Evolutionary conservation across 2,888 invertebrate species (phyloP), one percentile per base, ranked within the genome.

Genomic region (Lycocerus yunnanus): DNA sequence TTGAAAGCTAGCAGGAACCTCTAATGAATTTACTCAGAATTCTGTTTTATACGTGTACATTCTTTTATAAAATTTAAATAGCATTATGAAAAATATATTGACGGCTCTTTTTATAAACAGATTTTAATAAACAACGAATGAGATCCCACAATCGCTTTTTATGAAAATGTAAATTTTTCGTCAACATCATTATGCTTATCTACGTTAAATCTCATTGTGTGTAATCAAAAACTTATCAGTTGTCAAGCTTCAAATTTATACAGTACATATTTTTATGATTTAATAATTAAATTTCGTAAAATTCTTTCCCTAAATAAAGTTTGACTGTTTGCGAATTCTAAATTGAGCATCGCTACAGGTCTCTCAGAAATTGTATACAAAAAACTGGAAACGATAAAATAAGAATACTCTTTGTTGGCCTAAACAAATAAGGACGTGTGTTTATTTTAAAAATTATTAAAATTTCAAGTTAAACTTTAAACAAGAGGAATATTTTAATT

Each of bases 21-120:
- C 59, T 75, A 75, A 75, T 75, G 75, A 75, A 75, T 75, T 75
- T 72, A 43, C 59, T 21, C 59, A 58, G 58, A 68, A 68, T 71
- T 71, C 68, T 74, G 61, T 63, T 63, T 63, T 63, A 20, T 63
- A 63, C 61, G 61, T 63, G 61, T 13, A 63, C 61, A 63, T 63
- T 63, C 61, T 20, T 63, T 63, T 63, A 63, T 63, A 63, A 63
- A 63, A 63, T 63, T 18, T 20, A 63, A 63, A 63, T 63, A 18
- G 20, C 18, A 8, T 20, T 63, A 63, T 63, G 61, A 63, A 63
- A 63, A 18, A 18, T 61, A 63, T 63, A 63, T 63, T 63, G 61
- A 18, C 20, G 61, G 61, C 18, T 20, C 10, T 63, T 18, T 63
- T 63, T 63, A 63, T 63, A 63, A 63, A 63, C 18, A 18, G 61